Conservation (phyloP, 2,888 invertebrate species). For the Pristionchus exspectatus region DNA sequence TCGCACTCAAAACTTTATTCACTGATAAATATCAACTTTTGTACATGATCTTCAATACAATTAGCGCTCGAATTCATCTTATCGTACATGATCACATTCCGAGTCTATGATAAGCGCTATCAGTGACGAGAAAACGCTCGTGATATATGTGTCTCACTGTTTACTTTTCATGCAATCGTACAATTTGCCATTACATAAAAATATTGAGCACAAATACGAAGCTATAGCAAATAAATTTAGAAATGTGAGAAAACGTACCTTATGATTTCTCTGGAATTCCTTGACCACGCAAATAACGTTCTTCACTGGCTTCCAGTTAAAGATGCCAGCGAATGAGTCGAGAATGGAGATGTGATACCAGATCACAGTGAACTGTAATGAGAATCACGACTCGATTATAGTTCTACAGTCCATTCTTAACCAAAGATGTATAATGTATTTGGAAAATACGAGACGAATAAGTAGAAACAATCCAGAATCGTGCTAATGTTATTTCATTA, state of each 20-base stretch:
- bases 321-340: constrained; percentile 95
- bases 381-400: too few species aligned
- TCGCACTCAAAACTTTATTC: background rate
- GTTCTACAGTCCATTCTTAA: too few species aligned
- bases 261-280: constrained; percentile 75
- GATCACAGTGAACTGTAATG: constrained; percentile 70
- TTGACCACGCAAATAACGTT: constrained; percentile 69
- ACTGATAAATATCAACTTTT: background rate
- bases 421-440: too few species aligned
- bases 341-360: constrained; percentile 97
- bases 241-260: constrained; percentile 58
- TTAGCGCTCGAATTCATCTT: background rate
- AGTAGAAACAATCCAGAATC: too few species aligned
- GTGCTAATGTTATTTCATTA: too few species aligned
- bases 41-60: background rate
- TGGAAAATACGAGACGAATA: too few species aligned
- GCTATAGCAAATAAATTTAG: too few species aligned
- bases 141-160: background rate
- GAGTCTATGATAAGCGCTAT: background rate
- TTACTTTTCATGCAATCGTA: background rate
- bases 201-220: background rate
- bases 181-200: background rate
- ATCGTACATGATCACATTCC: constrained; percentile 18
- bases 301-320: constrained; percentile 79
- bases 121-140: background rate